Evolutionary conservation across 2,888 invertebrate genomes (phyloP).

Genomic region (Dryobotodes eremita): DNA sequence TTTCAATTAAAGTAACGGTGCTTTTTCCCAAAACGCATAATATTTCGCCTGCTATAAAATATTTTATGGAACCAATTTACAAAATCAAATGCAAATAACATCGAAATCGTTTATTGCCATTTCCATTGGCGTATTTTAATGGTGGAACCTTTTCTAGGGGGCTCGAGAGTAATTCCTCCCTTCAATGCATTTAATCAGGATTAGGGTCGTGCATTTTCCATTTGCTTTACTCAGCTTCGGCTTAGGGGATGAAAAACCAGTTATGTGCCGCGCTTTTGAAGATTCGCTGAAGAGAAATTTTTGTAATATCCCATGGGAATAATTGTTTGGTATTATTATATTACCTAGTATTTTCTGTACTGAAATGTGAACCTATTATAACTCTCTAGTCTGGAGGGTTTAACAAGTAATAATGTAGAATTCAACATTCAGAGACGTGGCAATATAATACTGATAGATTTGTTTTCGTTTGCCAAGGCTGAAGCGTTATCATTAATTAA

Average conservation of each 20-base stretch:
- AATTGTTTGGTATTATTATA: not conserved
- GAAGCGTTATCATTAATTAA: not conserved
- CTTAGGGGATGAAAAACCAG: conserved; percentile 53
- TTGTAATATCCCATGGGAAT: conserved; percentile 24
- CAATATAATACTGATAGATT: not conserved
- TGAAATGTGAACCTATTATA: not conserved
- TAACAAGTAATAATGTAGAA: not conserved
- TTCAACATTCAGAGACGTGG: not conserved
- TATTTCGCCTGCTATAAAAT: not conserved
- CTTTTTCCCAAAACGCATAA: not conserved
- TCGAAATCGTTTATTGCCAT: conserved; percentile 47
- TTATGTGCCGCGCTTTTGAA: conserved; percentile 46
- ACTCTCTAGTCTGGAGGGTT: not conserved
- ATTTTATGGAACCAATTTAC: conserved; percentile 49
- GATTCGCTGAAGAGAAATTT: conserved; percentile 42
- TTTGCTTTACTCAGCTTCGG: conserved; percentile 56
- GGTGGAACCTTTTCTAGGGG: conserved; percentile 39
- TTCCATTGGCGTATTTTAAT: conserved; percentile 49
- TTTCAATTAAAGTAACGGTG: not conserved
- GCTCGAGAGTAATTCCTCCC: conserved; percentile 60
- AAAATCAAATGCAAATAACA: conserved; percentile 55
- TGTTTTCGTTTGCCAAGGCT: conserved; percentile 4
- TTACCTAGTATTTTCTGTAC: not conserved
- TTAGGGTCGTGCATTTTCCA: conserved; percentile 61
- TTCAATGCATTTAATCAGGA: conserved; percentile 70